Evolutionary conservation across 2,888 invertebrate genomes (phyloP), one percentile per base, ranked within the genome.

Genomic region (Oxyscelio sp.): DNA sequence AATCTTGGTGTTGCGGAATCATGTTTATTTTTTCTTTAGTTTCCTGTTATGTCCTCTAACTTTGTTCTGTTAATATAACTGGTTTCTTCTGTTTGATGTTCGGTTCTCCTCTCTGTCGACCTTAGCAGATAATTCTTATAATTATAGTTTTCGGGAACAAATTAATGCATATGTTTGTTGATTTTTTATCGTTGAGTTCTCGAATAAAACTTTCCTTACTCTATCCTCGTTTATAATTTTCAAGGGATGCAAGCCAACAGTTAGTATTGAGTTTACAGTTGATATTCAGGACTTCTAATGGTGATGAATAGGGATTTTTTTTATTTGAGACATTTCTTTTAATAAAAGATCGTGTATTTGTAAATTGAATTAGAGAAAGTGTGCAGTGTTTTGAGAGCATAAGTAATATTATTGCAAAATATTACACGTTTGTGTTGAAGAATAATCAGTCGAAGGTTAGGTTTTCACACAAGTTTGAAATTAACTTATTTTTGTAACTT

Each of bases 41-140:
- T 82, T 75, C 75, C 75, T 54, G 61, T 73, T 68, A 74, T 74
- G 61, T 61, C 75, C 70, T 81, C 74, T 56, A 38, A 81, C 81
- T 75, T 81, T 80, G 65, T 71, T 66, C 73, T 68, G 54, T 52
- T 73, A 9, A 34, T 34, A 34, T 66, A 80, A 80, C 65, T 66
- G 71, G 79, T 80, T 80, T 80, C 73, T 79, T 65, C 66, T 73
- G 52, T 71, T 81, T 68, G 68, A 74, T 74, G 61, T 74, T 74
- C 66, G 66, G 58, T 73, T 73, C 13, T 80, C 79, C 71, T 73
- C 58, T 80, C 66, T 73, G 38, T 66, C 38, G 22, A 59, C 58
- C 50, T 27, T 71, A 22, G 70, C 66, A 31, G 15, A 58, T 59
- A 40, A 61, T 48, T 65, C 66, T 56, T 3, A 66, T 65, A 66